These are phyloP conservation scores for Parasteatoda lunata DNA, from an alignment of 2,888 invertebrate species.

Conservation along the genomic window DNA sequence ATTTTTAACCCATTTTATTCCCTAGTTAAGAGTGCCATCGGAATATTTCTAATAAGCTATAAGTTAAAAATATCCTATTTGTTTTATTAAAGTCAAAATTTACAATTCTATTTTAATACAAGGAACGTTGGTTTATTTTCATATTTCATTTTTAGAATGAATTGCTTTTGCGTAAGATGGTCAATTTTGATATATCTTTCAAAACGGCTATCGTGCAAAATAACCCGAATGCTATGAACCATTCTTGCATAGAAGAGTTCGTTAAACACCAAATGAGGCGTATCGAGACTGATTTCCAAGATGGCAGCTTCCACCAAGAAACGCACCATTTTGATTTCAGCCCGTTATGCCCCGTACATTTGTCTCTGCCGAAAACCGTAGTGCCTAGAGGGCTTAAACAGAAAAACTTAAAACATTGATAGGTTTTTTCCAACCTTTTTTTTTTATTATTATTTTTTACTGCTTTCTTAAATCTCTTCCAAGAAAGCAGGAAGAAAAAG, in stretches of 20 bases:
- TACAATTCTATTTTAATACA: no score
- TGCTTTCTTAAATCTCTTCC: slow-evolving; percentile 36
- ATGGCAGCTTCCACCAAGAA: slow-evolving; percentile 4
- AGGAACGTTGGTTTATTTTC: no score
- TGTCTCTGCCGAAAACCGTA: slow-evolving; percentile 23
- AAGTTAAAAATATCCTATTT: no score
- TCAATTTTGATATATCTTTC: no score
- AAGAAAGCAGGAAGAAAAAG: slow-evolving; percentile 13
- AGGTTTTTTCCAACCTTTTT: slow-evolving; percentile 20
- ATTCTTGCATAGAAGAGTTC: slow-evolving; percentile 41
- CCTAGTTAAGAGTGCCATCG: no score
- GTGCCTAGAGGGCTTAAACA: slow-evolving; percentile 16
- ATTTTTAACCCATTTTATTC: no score
- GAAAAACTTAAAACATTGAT: slow-evolving; percentile 47
- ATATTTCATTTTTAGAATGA: no score
- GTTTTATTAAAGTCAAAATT: no score
- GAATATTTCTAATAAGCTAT: no score
- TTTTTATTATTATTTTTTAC: not conserved
- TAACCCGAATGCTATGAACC: not conserved
- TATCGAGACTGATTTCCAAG: slow-evolving; percentile 20
- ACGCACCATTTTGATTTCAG: not conserved
- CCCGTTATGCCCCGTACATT: slow-evolving; percentile 2
- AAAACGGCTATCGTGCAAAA: no score
- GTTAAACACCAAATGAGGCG: slow-evolving; percentile 54
- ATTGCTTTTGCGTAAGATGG: no score